Evolutionary conservation across 2,797 vertebrate genomes (phyloP).

Genomic region (Enteromius anoplus): DNA sequence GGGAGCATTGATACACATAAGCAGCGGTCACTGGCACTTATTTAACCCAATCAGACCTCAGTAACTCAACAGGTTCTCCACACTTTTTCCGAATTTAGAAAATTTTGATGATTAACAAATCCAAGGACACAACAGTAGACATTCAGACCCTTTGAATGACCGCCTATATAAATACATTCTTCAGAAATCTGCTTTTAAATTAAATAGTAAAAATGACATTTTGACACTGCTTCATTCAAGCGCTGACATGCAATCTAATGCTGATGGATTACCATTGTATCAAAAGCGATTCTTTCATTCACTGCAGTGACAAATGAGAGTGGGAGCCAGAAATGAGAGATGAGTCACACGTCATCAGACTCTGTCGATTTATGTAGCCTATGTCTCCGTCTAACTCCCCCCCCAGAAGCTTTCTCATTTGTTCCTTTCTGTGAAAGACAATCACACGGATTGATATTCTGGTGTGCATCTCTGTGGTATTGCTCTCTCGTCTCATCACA

Average conservation of each 20-base stretch:
- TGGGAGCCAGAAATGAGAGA: slow-evolving; percentile 14
- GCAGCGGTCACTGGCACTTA: background rate
- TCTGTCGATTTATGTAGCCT: slow-evolving; percentile 14
- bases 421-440: slow-evolving; percentile 18
- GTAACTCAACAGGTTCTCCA: background rate
- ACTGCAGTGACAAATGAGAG: slow-evolving; percentile 6
- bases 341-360: slow-evolving; percentile 4
- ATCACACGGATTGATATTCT: slow-evolving; percentile 22
- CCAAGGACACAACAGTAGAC: background rate
- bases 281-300: slow-evolving; percentile 15
- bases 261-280: slow-evolving; percentile 23
- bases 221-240: background rate
- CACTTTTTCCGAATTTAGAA: background rate
- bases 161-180: background rate
- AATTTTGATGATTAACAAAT: background rate
- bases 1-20: background rate
- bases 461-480: background rate
- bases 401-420: slow-evolving; percentile 22
- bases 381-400: slow-evolving; percentile 1
- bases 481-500: slow-evolving; percentile 22
- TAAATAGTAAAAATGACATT: background rate
- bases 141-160: background rate
- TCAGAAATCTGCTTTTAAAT: background rate
- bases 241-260: slow-evolving; percentile 8
- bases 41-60: slow-evolving; percentile 23